Evolutionary conservation across 2,888 invertebrate genomes (phyloP).

Genomic region (Papilio demoleus): DNA sequence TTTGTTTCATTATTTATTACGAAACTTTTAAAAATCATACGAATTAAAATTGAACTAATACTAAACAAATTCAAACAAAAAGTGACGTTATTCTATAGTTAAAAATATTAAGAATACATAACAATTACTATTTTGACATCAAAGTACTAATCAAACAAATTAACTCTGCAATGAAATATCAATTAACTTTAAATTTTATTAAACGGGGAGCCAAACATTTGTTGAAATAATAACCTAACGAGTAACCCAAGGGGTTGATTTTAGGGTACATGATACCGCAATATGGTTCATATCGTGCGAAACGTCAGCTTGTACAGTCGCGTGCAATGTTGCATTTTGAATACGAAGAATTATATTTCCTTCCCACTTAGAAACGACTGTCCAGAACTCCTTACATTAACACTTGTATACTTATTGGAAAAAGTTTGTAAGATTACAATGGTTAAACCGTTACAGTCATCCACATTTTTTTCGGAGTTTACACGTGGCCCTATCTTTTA

Average conservation of each 20-base stretch:
- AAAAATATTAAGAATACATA: too few relatives aligned
- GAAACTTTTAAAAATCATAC: too few relatives aligned
- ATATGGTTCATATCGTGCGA: constrained; percentile 35
- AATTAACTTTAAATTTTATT: neutral
- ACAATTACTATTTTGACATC: neutral
- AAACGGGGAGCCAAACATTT: constrained; percentile 5
- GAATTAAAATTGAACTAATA: too few relatives aligned
- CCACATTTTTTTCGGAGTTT: too few relatives aligned
- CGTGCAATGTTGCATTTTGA: constrained; percentile 23
- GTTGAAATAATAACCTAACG: constrained; percentile 19
- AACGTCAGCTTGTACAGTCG: constrained; percentile 45
- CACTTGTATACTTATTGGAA: too few relatives aligned
- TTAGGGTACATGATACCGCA: constrained; percentile 21
- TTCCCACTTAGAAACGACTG: neutral
- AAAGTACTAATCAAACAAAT: neutral
- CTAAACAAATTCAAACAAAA: too few relatives aligned
- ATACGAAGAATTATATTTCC: neutral
- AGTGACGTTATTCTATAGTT: too few relatives aligned
- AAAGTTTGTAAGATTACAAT: too few relatives aligned
- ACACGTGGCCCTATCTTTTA: too few relatives aligned
- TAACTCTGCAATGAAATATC: neutral
- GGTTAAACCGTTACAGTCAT: too few relatives aligned
- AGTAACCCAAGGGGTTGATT: constrained; percentile 20
- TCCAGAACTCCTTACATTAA: neutral
- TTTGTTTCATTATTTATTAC: too few relatives aligned